These are phyloP conservation scores for Zoanthus gigantus DNA, from an alignment of 92 coral and sea anemone genomes.

Conservation along the genomic window DNA sequence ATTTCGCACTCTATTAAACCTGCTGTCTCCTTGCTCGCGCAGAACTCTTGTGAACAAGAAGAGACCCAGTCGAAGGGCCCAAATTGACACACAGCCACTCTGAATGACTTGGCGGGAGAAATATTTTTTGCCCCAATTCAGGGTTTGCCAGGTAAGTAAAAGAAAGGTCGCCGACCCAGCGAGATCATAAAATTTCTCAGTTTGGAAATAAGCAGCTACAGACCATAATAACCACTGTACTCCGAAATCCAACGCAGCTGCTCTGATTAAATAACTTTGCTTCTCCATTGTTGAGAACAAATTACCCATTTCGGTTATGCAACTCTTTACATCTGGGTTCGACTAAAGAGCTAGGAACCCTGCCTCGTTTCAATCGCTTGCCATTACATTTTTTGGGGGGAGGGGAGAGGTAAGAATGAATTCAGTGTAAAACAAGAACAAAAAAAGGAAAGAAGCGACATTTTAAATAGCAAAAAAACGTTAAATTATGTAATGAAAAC, in stretches of 20 bases:
- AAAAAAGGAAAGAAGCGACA: no score
- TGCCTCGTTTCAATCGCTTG: no score
- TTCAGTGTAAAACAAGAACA: no score
- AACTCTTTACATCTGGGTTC: not conserved
- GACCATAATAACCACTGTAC: constrained; percentile 92
- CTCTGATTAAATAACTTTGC: constrained; percentile 59
- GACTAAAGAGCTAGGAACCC: no score
- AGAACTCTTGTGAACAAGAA: constrained; percentile 81
- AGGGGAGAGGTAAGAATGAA: no score
- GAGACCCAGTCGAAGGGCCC: constrained; percentile 92
- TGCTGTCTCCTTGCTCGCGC: constrained; percentile 84
- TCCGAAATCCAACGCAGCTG: constrained; percentile 87
- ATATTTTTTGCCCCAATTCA: constrained; percentile 65
- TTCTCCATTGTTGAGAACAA: constrained; percentile 38
- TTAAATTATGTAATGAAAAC: no score
- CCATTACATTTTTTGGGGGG: no score
- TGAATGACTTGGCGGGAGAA: constrained; percentile 87
- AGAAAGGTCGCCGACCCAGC: constrained; percentile 91
- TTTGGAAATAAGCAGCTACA: constrained; percentile 75
- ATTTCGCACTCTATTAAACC: constrained; percentile 84
- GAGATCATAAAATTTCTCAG: constrained; percentile 85
- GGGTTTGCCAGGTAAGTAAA: constrained; percentile 80
- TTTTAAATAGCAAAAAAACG: no score
- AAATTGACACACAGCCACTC: constrained; percentile 84
- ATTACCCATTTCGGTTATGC: constrained; percentile 46